Conservation (phyloP, 2,888 invertebrate genomes). For the Craniophora ligustri region DNA sequence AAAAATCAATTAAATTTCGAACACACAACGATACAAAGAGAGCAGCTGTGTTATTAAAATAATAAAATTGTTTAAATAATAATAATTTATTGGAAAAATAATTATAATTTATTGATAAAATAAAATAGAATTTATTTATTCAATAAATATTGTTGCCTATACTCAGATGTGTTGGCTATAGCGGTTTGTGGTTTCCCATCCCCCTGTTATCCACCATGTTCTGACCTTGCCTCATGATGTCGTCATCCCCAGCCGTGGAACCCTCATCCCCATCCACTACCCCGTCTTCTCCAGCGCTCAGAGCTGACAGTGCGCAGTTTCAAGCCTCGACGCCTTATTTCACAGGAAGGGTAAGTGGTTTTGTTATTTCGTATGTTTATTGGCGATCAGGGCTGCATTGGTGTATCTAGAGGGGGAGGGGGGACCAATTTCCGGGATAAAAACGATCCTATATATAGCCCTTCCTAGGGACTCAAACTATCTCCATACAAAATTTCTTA, state of each 20-base stretch:
- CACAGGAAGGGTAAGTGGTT: conserved; percentile 70
- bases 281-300: conserved; percentile 79
- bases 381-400: neutral
- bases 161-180: conserved; percentile 19
- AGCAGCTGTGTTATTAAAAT: neutral
- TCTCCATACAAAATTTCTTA: no score
- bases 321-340: conserved; percentile 82
- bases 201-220: conserved; percentile 44
- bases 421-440: no score
- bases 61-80: neutral
- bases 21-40: neutral
- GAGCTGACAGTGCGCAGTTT: conserved; percentile 71
- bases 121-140: conserved; percentile 5
- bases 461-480: no score
- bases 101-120: neutral
- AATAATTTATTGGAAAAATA: neutral
- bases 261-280: conserved; percentile 80
- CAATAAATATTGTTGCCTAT: neutral
- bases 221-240: conserved; percentile 69
- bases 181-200: conserved; percentile 18
- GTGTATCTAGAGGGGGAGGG: no score
- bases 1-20: neutral
- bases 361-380: neutral
- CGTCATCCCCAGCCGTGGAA: conserved; percentile 88
- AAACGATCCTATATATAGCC: no score